These are phyloP conservation scores for Hipposideros armiger DNA, from an alignment of 2,113 vertebrate genomes.

Conservation along the genomic window DNA sequence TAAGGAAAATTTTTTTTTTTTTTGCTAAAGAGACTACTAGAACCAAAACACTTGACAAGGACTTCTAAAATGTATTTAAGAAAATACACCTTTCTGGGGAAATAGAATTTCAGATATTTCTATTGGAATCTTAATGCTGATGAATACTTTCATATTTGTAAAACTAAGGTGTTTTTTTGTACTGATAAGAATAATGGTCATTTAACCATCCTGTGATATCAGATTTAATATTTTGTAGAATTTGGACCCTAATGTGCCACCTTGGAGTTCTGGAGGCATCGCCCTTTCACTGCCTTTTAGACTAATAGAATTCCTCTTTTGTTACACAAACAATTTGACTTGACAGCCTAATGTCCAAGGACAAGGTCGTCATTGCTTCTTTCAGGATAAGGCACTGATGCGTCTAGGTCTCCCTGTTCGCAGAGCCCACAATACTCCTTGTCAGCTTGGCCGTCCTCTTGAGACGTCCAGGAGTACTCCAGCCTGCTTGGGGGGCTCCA, in stretches of 20 bases:
- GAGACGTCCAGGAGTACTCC: not conserved
- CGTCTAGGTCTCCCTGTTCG: not conserved
- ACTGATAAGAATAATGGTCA: not conserved
- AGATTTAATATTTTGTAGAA: slow-evolving; percentile 45
- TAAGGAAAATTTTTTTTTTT: not conserved
- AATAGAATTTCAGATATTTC: slow-evolving; percentile 56
- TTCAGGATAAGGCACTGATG: not conserved
- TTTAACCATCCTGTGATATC: not conserved
- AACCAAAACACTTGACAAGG: not conserved
- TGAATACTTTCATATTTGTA: not conserved
- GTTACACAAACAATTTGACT: not conserved
- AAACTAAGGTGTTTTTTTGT: not conserved
- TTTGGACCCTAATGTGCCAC: not conserved
- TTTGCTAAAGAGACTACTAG: not conserved
- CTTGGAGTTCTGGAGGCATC: not conserved
- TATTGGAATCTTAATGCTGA: not conserved
- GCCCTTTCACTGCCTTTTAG: not conserved
- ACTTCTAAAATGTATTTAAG: slow-evolving; percentile 41
- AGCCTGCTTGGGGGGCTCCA: fast-evolving
- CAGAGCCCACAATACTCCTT: not conserved
- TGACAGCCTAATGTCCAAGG: not conserved
- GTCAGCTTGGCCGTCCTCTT: not conserved
- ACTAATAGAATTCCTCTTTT: not conserved
- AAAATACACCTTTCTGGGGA: slow-evolving; percentile 35
- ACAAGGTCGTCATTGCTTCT: not conserved